Evolutionary conservation across 2,888 invertebrate genomes (phyloP).

Genomic region (Hirtodrosophila trivittata): DNA sequence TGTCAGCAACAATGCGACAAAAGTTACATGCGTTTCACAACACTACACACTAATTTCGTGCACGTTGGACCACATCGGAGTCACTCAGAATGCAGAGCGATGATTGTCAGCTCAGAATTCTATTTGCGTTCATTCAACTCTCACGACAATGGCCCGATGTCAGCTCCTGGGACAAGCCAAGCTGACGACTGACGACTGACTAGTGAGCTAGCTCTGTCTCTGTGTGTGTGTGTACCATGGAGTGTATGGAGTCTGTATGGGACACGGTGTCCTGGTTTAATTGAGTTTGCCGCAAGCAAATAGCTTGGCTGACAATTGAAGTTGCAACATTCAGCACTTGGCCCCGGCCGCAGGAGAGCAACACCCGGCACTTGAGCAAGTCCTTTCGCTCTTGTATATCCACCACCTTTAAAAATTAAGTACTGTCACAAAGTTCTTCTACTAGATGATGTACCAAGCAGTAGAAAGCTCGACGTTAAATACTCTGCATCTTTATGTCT

Average conservation of each 20-base stretch:
- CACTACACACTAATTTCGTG: constrained; percentile 26
- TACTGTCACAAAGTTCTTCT: too few relatives aligned
- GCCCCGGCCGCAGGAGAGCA: constrained; percentile 23
- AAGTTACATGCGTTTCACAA: constrained; percentile 17
- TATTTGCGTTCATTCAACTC: constrained; percentile 52
- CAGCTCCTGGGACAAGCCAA: constrained; percentile 19
- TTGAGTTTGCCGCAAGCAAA: constrained; percentile 61
- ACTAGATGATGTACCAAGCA: too few relatives aligned
- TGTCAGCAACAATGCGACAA: neutral
- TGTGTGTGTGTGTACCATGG: constrained; percentile 1
- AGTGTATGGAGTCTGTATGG: constrained; percentile 5
- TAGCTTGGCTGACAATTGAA: constrained; percentile 52
- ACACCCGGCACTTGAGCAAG: constrained; percentile 15
- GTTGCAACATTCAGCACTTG: constrained; percentile 61
- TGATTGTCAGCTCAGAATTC: constrained; percentile 39
- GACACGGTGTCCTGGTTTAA: constrained; percentile 43
- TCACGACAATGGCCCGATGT: constrained; percentile 29
- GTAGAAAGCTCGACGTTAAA: too few relatives aligned
- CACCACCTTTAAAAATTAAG: neutral
- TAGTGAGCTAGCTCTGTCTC: neutral
- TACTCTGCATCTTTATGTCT: too few relatives aligned
- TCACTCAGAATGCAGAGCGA: constrained; percentile 23
- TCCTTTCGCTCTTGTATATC: too few relatives aligned
- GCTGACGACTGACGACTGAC: constrained; percentile 5
- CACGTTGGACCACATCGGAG: constrained; percentile 27